Base-by-base conservation (phyloP, 2,797 vertebrate genomes). In the Parambassis ranga region DNA sequence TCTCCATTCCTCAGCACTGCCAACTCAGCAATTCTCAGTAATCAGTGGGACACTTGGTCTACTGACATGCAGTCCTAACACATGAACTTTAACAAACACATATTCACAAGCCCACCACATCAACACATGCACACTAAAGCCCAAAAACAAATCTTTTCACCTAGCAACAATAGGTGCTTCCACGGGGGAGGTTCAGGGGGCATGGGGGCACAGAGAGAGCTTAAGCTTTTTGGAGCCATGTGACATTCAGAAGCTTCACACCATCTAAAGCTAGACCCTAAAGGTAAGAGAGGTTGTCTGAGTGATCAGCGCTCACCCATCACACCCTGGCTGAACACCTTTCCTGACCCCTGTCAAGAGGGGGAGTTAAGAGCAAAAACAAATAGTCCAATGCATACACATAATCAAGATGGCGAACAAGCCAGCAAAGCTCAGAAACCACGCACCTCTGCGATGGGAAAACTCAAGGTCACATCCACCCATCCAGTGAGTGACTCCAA, bases 401-500 rank as follows among this genome's bases (percentile, higher is more conserved):
- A 53, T 41, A n/a, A 49, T 38, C 35, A 42, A 65, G 31, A 26
- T 26, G 9, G 56, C 61, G 81, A 84, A 82, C 63, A 53, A 75
- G 42, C 70, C 36, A 35, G 59, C 16, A 26, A n/a, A 71, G 46
- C 47, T 31, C 68, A 55, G 36, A 51, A 71, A 49, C 50, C 52
- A 66, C 33, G 38, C 68, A 81, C 74, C 71, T 81, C 60, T 20
- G 56, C 41, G 43, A 79, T 58, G 57, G 55, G 49, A 49, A 61
- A 72, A 49, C 65, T 79, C 77, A 89, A 87, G 82, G 84, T 89
- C 87, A 82, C 75, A 79, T 83, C 65, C 70, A 76, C 65, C 81
- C 77, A 46, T 86, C 84, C 83, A 81, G 55, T 79, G 72, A 87
- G 84, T 85, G 85, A 88, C 79, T 87, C 64, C 78, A 85, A 85